Percentiles rank a stretch among this genome's conserved stretches.
Conservation (phyloP, 2,888 invertebrate genomes). For the Drosophila pseudotakahashii region DNA sequence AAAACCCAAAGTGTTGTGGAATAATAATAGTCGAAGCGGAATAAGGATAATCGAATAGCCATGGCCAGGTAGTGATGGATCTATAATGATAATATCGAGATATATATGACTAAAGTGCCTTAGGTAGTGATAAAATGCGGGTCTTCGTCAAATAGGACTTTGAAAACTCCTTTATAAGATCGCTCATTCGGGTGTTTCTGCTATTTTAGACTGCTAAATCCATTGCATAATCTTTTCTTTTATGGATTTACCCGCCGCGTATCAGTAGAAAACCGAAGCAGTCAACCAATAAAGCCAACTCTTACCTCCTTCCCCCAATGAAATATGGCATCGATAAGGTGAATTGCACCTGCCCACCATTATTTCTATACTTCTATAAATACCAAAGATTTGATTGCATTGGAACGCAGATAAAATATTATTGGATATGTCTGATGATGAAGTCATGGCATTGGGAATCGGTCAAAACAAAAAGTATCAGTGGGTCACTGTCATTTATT, state of each 20-base stretch:
- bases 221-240: constrained; percentile 35
- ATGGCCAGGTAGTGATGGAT: constrained; percentile 27
- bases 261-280: constrained; percentile 36
- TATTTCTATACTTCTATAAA: constrained; percentile 23
- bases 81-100: neutral
- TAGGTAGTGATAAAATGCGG: too few relatives aligned
- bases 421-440: constrained; percentile 28
- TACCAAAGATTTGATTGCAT: constrained; percentile 23
- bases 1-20: constrained; percentile 14
- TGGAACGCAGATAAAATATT: constrained; percentile 21
- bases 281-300: constrained; percentile 49
- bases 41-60: constrained; percentile 27
- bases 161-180: neutral
- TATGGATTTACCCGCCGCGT: constrained; percentile 56
- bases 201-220: neutral
- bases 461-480: neutral
- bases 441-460: constrained; percentile 15
- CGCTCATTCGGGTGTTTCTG: neutral
- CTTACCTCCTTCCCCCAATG: constrained; percentile 48
- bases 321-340: constrained; percentile 65
- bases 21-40: constrained; percentile 2
- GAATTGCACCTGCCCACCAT: constrained; percentile 51
- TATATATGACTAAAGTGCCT: too few relatives aligned
- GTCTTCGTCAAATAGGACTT: neutral
- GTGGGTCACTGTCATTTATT: constrained; percentile 2